Evolutionary conservation across 2,888 invertebrate species (phyloP).

Genomic region (Coleophora flavipennella): DNA sequence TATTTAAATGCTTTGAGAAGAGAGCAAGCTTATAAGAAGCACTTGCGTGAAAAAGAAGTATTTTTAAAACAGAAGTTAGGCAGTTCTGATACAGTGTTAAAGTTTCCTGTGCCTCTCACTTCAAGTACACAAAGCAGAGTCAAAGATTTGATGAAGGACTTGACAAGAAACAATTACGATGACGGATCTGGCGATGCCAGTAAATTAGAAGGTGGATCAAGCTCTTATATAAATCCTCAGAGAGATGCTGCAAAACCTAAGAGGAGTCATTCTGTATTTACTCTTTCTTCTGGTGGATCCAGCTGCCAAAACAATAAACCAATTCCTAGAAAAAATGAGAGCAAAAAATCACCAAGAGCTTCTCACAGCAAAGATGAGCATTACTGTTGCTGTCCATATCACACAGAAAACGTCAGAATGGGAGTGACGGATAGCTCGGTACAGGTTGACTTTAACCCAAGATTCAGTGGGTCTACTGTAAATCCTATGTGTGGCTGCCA

Average conservation of each 20-base stretch:
- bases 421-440: constrained; percentile 44
- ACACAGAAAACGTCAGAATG: constrained; percentile 27
- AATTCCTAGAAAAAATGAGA: constrained; percentile 36
- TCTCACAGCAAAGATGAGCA: constrained; percentile 32
- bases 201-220: constrained; percentile 47
- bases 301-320: constrained; percentile 31
- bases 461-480: not conserved
- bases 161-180: constrained; percentile 57
- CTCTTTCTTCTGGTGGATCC: constrained; percentile 52
- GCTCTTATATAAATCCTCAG: constrained; percentile 27
- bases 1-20: constrained; percentile 52
- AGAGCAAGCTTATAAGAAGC: constrained; percentile 51
- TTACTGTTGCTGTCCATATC: constrained; percentile 42
- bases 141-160: constrained; percentile 54
- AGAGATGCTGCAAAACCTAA: constrained; percentile 30
- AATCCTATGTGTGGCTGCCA: not conserved
- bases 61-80: constrained; percentile 56
- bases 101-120: constrained; percentile 24
- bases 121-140: constrained; percentile 34
- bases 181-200: constrained; percentile 66
- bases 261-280: constrained; percentile 60
- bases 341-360: constrained; percentile 26
- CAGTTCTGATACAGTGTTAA: constrained; percentile 40
- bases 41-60: constrained; percentile 51
- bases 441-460: constrained; percentile 38